Conservation (phyloP, 2,113 vertebrate species). For the Crotophaga sulcirostris region DNA sequence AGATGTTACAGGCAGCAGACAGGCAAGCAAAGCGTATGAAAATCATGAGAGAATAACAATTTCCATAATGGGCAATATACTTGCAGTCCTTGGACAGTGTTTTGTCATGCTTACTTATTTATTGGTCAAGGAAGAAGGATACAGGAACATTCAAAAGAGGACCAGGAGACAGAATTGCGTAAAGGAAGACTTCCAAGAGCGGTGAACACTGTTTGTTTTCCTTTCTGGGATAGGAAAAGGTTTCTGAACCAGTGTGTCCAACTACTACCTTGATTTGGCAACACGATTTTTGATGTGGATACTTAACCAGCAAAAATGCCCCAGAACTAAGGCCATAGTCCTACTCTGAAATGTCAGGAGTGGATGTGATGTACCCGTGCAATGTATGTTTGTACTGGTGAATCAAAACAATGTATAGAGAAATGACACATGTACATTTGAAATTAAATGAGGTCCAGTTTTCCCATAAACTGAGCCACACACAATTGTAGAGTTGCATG, state of each 20-base stretch:
- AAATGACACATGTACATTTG: not conserved
- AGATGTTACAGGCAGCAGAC: not conserved
- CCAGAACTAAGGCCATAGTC: not conserved
- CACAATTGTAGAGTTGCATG: rapidly evolving
- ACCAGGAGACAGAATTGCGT: not conserved
- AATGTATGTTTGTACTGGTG: not conserved
- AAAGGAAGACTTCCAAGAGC: not conserved
- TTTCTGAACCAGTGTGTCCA: not conserved
- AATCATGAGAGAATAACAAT: not conserved
- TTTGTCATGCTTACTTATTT: not conserved
- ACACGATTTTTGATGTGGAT: not conserved
- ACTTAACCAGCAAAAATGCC: rapidly evolving
- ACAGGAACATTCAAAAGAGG: not conserved
- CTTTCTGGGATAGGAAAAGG: not conserved
- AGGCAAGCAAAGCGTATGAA: not conserved
- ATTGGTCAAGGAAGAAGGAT: not conserved
- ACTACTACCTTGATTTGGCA: not conserved
- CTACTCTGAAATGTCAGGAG: not conserved
- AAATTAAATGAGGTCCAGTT: not conserved
- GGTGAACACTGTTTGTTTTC: rapidly evolving
- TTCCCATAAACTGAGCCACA: not conserved
- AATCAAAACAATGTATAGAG: not conserved
- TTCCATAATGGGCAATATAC: not conserved
- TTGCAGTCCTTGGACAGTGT: not conserved
- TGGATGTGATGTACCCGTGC: not conserved